phyloP scores from a whole-genome alignment of 1,140 invertebrate genomes.

The Lordiphosa mommai region DNA sequence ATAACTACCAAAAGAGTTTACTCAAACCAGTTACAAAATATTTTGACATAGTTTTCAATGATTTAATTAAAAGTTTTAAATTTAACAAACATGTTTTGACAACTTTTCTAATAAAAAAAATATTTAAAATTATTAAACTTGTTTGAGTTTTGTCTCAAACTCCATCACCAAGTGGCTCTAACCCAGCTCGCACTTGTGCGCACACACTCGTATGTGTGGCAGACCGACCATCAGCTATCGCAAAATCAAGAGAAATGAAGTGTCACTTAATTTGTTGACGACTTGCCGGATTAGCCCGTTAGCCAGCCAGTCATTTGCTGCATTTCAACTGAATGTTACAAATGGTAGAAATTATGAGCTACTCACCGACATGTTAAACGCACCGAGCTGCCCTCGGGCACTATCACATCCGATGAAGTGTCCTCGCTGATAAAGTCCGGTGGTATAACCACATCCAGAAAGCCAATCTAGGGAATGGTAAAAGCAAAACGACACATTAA shows the following conservation, averaged over 20 bases:
- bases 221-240: not conserved
- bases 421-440: conserved; percentile 91
- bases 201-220: no score
- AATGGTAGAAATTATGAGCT: conserved; percentile 3
- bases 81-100: no score
- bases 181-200: no score
- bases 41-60: no score
- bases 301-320: not conserved
- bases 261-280: conserved; percentile 80
- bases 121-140: no score
- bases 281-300: conserved; percentile 43
- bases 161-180: no score
- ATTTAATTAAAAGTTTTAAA: no score
- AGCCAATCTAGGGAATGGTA: conserved; percentile 84
- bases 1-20: no score
- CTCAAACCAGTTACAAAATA: no score
- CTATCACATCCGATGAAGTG: conserved; percentile 90
- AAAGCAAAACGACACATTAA: conserved; percentile 36
- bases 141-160: no score
- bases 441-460: conserved; percentile 90
- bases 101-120: no score
- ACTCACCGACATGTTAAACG: conserved; percentile 82
- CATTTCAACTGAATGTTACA: conserved; percentile 18
- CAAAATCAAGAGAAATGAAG: conserved; percentile 79
- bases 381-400: conserved; percentile 89